These are phyloP conservation scores for Lochmaea capreae DNA, from an alignment of 2,888 invertebrate genomes.

Conservation along the genomic window DNA sequence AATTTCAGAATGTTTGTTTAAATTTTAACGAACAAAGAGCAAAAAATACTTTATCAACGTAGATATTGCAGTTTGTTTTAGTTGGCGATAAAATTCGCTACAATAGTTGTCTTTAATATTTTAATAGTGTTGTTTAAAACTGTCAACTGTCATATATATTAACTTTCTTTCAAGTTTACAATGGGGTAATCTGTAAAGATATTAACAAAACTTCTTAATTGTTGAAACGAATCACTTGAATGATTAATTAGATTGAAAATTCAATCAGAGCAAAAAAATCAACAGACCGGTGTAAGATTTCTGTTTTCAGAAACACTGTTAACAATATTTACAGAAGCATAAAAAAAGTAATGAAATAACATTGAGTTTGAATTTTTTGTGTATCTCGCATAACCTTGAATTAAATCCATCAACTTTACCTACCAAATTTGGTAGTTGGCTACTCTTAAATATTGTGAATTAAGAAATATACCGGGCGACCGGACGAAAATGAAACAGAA, in stretches of 20 bases:
- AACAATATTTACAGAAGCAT: conserved; percentile 35
- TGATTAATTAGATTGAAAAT: conserved; percentile 33
- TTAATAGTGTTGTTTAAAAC: too few species aligned
- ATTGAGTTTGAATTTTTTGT: conserved; percentile 1
- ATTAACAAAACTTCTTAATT: conserved; percentile 10
- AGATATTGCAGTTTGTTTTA: neutral
- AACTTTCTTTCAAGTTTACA: too few species aligned
- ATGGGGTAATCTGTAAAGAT: conserved; percentile 5
- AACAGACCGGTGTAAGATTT: conserved; percentile 34
- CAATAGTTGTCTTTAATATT: too few species aligned
- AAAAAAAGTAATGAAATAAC: conserved; percentile 10
- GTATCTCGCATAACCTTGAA: conserved; percentile 1
- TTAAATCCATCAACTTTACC: neutral
- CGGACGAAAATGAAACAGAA: neutral
- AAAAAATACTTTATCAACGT: neutral
- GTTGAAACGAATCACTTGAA: conserved; percentile 16
- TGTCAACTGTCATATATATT: too few species aligned
- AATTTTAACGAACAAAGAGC: neutral
- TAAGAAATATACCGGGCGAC: neutral
- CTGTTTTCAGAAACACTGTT: conserved; percentile 32
- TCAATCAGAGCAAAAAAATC: conserved; percentile 41
- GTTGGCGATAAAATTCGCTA: too few species aligned
- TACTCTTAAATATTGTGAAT: neutral
- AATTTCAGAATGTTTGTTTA: neutral
- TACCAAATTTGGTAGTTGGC: neutral